Conservation (phyloP, 35 echinoderm and acorn worm species). For the Apostichopus japonicus region DNA sequence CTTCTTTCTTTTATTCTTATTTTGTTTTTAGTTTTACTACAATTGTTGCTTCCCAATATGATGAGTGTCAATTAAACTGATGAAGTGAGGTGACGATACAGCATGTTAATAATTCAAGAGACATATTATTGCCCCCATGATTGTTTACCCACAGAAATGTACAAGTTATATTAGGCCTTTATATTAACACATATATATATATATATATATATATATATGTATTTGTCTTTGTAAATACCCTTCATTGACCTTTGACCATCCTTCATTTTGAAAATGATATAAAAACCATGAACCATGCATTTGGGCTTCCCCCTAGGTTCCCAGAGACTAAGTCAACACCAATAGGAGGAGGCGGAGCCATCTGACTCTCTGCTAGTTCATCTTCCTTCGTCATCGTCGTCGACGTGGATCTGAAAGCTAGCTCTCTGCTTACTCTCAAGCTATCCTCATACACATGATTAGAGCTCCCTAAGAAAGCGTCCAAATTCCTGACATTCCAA, state of each 20-base stretch:
- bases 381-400: neutral
- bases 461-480: neutral
- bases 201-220: too few relatives aligned
- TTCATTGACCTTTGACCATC: neutral
- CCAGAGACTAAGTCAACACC: neutral
- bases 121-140: too few relatives aligned
- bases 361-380: neutral
- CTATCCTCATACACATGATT: conserved; percentile 9
- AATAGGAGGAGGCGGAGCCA: conserved; percentile 26
- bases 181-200: too few relatives aligned
- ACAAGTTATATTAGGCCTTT: too few relatives aligned
- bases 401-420: neutral
- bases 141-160: too few relatives aligned
- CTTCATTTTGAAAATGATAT: neutral
- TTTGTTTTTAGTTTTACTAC: too few relatives aligned
- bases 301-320: conserved; percentile 18
- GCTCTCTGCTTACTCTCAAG: neutral
- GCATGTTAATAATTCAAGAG: too few relatives aligned
- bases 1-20: neutral
- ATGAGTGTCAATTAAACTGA: too few relatives aligned
- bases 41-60: too few relatives aligned
- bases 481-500: conserved; percentile 18
- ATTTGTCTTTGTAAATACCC: neutral
- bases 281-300: conserved; percentile 28
- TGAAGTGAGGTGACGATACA: too few relatives aligned